These are phyloP conservation scores for Crotophaga sulcirostris DNA, from an alignment of 2,113 vertebrate genomes.

Conservation along the genomic window DNA sequence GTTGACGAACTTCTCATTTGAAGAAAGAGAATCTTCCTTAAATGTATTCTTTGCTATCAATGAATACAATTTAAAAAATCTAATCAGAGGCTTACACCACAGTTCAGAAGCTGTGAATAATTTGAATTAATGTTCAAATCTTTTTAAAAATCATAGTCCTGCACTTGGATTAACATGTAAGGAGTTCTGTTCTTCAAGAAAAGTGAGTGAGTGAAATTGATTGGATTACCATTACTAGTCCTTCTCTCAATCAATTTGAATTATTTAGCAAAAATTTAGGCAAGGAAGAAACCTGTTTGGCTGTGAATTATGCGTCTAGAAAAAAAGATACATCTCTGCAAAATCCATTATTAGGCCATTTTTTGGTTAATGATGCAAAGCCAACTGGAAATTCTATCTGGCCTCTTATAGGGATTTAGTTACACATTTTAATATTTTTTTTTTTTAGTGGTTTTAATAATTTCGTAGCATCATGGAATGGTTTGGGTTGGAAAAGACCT, in stretches of 20 bases:
- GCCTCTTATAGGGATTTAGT: background rate
- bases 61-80: background rate
- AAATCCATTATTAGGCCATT: background rate
- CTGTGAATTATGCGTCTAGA: background rate
- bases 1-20: rapidly evolving
- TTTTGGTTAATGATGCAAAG: background rate
- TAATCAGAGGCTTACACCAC: background rate
- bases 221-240: background rate
- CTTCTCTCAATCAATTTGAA: background rate
- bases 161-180: background rate
- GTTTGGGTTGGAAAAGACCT: no score
- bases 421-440: background rate
- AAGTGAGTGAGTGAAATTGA: background rate
- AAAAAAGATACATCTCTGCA: background rate
- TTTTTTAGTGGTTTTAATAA: background rate
- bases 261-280: background rate
- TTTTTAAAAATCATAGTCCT: background rate
- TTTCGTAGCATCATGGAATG: background rate
- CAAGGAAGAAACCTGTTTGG: background rate
- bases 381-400: background rate
- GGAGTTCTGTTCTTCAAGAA: background rate
- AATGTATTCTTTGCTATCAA: background rate
- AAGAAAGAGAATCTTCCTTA: background rate
- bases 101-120: background rate
- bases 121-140: background rate